Evolutionary conservation across 64 coral and sea anemone genomes (phyloP), one percentile per base, ranked within the genome.

Genomic region (Actinia tenebrosa): DNA sequence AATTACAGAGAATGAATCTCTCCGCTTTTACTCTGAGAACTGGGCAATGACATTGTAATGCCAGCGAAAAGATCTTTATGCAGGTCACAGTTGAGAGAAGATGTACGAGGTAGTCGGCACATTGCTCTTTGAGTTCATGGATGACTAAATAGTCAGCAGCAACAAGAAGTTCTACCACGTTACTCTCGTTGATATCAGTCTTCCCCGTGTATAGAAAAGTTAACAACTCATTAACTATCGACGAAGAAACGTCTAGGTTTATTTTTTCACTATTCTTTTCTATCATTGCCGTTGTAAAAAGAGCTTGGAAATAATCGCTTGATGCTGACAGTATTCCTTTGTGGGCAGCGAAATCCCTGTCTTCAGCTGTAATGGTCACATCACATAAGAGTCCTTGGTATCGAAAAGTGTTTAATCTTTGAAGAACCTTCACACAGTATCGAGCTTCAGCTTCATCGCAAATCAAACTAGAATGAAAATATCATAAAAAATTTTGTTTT

Each of bases 71-170:
- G 4, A 81, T 82, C 22, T 44, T 22, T 6, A 92, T 25, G 22
- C 86, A 92, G 46, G 63, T 87, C 13, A 44, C 9, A 44, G 46
- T 26, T 25, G 84, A 82, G 18, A 92, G 25, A 8, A 56, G 2
- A 43, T 60, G 3, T 7, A 20, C 45, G 3, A 92, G 79, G 84
- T 83, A 71, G 0, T 55, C 44, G 20, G 45, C 46, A 2, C 46
- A 71, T 80, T 44, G n/a, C 19, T 92, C 17, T 47, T 92, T 92
- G 43, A 92, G 79, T 18, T 69, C 79, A 16, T 42, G 42, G 13
- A 92, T 83, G 1, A 92, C 46, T 8, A 92, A 52, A 71, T 87
- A 92, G 80, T 92, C 90, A 4, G 89, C 89, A 14, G 89, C 84
- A 4, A 81, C 55, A 0, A 91, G 59, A 61, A 91, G 71, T 1